Evolutionary conservation across 1,140 invertebrate species (phyloP), one percentile per base, ranked within the genome.

Genomic region (Drosophila mayri): DNA sequence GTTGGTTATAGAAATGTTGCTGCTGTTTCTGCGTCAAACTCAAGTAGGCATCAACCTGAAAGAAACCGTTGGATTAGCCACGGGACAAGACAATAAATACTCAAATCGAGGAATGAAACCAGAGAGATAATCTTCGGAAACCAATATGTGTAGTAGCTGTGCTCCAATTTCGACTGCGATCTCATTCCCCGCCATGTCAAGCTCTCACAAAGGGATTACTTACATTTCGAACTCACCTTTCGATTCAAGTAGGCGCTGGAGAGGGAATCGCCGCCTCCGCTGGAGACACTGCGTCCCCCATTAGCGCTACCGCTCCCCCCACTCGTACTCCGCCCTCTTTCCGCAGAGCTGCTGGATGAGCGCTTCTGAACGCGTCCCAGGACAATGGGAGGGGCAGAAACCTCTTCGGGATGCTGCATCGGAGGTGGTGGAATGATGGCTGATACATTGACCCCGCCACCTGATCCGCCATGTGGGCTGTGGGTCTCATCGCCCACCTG

Each of bases 211-310:
- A 72, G 78, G 78, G 75, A 88, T 90, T 90, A 90, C 85, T 90
- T 90, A 90, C 85, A 90, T 90, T 90, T 90, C 85, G 81, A 90
- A 90, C 90, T 88, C 82, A 92, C 91, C 91, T 92, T 92, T 80
- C 91, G 79, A 90, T 91, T 92, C 76, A 92, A 91, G 60, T 92
- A 92, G 47, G 73, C 79, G 61, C 55, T 90, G 60, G 85, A 90
- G 12, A 90, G 86, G 44, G 78, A 54, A 73, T 92, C 88, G 38
- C 73, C 75, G 7, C 73, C 72, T n/a, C 59, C 50, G 40, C 70
- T 50, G 28, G 68, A 67, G 37, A 28, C 63, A 49, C 57, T 79
- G 6, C 84, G 72, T 30, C 63, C 75, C 32, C 72, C 79, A 52
- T 76, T 60, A 16, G 57, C 54, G 54, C 66, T 68, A 35, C 65